Percentiles rank a stretch among this genome's conserved stretches.
Conservation (phyloP, 2,113 vertebrate genomes). For the Grallaria varia region DNA sequence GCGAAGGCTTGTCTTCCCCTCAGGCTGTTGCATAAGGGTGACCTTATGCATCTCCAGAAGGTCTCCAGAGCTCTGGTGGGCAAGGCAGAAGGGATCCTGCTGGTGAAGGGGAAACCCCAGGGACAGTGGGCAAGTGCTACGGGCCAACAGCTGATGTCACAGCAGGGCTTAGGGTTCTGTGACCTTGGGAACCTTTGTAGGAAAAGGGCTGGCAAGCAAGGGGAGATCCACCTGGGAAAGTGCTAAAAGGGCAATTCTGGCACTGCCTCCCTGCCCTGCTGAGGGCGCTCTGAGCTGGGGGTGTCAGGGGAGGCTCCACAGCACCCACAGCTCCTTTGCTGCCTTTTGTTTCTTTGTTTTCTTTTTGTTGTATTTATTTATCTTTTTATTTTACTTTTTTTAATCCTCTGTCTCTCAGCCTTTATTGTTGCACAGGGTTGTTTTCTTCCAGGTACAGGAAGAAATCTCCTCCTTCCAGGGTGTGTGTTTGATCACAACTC, state of each 20-base stretch:
- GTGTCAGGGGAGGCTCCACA: rapidly evolving
- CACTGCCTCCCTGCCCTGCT: rapidly evolving
- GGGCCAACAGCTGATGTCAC: neutral
- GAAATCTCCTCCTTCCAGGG: neutral
- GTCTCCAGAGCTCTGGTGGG: neutral
- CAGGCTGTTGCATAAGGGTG: neutral
- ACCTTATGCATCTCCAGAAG: rapidly evolving
- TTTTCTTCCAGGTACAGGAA: neutral
- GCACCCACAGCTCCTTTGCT: neutral
- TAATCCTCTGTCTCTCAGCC: neutral
- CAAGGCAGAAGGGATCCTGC: neutral
- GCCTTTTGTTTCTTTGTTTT: neutral
- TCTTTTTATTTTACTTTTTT: neutral
- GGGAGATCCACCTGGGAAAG: neutral
- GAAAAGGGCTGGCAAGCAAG: neutral
- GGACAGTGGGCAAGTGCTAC: rapidly evolving
- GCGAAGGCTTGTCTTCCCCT: neutral
- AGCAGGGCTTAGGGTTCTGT: neutral
- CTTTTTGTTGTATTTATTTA: no score
- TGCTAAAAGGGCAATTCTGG: neutral
- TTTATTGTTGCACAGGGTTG: neutral
- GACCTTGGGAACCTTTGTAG: neutral
- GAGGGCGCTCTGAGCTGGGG: neutral
- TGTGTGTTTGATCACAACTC: neutral
- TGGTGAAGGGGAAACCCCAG: neutral